Evolutionary conservation across 2,888 invertebrate genomes (phyloP).

Genomic region (Mesorhabditis belari): DNA sequence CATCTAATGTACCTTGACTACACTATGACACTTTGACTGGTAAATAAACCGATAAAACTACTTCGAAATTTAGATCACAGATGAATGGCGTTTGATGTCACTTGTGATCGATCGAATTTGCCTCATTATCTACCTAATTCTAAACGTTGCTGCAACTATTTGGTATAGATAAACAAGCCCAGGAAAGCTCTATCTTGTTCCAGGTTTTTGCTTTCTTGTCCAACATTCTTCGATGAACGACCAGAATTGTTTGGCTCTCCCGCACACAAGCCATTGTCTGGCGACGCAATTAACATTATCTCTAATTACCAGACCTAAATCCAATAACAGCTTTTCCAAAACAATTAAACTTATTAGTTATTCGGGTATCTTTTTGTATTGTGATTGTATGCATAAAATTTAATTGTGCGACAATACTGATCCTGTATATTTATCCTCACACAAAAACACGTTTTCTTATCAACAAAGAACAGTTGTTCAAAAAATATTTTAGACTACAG

Average conservation of each 20-base stretch:
- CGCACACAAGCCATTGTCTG: slow-evolving; percentile 30
- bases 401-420: neutral
- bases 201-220: slow-evolving; percentile 1
- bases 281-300: slow-evolving; percentile 11
- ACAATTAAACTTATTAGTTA: neutral
- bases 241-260: slow-evolving; percentile 14
- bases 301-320: too few relatives aligned
- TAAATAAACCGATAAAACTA: neutral
- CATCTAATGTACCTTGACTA: too few relatives aligned
- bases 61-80: slow-evolving; percentile 20
- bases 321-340: neutral
- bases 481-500: too few relatives aligned
- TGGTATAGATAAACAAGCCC: neutral
- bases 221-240: slow-evolving; percentile 23
- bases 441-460: neutral
- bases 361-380: neutral
- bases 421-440: neutral
- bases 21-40: neutral
- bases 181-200: neutral
- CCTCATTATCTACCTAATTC: slow-evolving; percentile 24
- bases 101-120: slow-evolving; percentile 32
- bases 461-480: neutral
- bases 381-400: neutral
- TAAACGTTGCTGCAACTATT: slow-evolving; percentile 22
- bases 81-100: slow-evolving; percentile 38